phyloP scores from a whole-genome alignment of 2,113 vertebrate genomes.

The Vombatus ursinus region DNA sequence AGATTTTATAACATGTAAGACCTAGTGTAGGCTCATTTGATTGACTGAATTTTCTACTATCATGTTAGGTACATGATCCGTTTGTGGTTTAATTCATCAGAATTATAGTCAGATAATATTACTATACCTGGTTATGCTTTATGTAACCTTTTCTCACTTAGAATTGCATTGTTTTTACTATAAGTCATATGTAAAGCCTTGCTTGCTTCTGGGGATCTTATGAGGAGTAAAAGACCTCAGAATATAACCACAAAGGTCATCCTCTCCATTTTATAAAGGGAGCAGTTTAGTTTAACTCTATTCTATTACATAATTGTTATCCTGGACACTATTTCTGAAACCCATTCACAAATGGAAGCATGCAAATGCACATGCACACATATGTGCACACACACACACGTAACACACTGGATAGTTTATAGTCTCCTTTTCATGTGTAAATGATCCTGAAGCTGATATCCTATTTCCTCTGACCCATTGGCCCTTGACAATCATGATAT shows the following conservation, averaged over 20 bases:
- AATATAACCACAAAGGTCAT: not conserved
- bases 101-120: not conserved
- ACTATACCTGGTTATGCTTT: not conserved
- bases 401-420: not conserved
- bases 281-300: not conserved
- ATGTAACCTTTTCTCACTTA: not conserved
- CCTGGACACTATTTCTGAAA: not conserved
- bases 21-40: not conserved
- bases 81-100: not conserved
- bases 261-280: not conserved
- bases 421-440: not conserved
- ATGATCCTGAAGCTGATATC: not conserved
- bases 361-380: not conserved
- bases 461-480: conserved; percentile 21
- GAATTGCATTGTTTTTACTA: not conserved
- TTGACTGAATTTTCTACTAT: not conserved
- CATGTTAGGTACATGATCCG: not conserved
- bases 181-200: not conserved
- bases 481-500: conserved; percentile 41
- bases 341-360: not conserved
- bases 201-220: not conserved
- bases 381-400: not conserved
- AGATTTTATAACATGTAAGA: not conserved
- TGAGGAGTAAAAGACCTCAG: not conserved
- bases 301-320: not conserved